Evolutionary conservation across 2,888 invertebrate genomes (phyloP), one percentile per base, ranked within the genome.

Genomic region (Dynastes tityus): DNA sequence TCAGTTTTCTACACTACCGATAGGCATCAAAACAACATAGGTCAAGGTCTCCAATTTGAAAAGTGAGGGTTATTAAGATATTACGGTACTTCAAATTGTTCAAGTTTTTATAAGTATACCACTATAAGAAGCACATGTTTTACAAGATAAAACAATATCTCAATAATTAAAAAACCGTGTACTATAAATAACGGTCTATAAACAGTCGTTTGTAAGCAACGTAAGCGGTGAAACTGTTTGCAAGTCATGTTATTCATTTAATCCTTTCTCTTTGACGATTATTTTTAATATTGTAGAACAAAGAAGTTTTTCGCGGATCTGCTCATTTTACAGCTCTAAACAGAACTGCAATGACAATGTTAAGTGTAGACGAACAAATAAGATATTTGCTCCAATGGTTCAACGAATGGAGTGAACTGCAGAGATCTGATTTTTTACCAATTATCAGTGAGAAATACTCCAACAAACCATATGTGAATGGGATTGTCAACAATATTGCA

Each of bases 351-450:
- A 79, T 77, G 89, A 86, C 88, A 49, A 86, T 87, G 80, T 86
- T 91, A 74, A 90, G 91, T 80, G 88, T 92, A 51, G 94, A 94
- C 85, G 94, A 94, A 2, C 96, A 97, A 88, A 90, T 96, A 84
- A 91, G 95, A 77, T 97, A 96, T 87, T 90, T 96, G 82, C 90
- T 95, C 78, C 94, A 95, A 86, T 97, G 97, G 97, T 97, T 97
- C 86, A 92, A 93, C 85, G 96, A 96, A 89, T 97, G 96, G 92
- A 96, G 96, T 86, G 96, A 96, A 86, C 91, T 96, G 87, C 96
- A 97, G 87, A 91, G 95, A 78, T 94, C 94, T 79, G 97, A 97
- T 87, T 97, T 97, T 88, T 87, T 96, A 80, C 94, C 94, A 0
- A 91, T 96, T 79, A 89, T 96, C 63, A 92, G 94, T 45, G 93